These are phyloP conservation scores for Phalacrocorax brasilianus DNA, from an alignment of 2,113 vertebrate genomes.

Conservation along the genomic window DNA sequence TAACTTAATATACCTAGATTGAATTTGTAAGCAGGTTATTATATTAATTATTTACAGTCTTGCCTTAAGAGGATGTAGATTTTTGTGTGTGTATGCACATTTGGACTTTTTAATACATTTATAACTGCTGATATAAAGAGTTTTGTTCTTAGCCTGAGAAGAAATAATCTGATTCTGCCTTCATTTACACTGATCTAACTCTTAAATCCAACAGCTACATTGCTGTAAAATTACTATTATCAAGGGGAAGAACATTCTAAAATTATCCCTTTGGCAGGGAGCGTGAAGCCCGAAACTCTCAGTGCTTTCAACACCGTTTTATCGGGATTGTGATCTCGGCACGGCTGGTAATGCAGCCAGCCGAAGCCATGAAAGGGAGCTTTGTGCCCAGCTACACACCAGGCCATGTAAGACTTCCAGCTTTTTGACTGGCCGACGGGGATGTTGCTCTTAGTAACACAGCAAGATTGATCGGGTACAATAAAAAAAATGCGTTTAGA, in stretches of 20 bases:
- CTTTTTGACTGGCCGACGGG: background rate
- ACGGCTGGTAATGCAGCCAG: background rate
- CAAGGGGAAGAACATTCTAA: conserved; percentile 61
- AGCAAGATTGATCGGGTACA: conserved; percentile 27
- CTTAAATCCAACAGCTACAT: conserved; percentile 43
- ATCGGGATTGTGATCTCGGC: conserved; percentile 30
- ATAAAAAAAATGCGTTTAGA: background rate
- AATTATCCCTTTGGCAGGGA: conserved; percentile 44
- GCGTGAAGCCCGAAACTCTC: conserved; percentile 26
- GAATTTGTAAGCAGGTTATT: conserved; percentile 11
- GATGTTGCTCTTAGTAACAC: conserved; percentile 38
- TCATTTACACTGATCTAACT: conserved; percentile 38
- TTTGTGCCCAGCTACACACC: conserved; percentile 33
- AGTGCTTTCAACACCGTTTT: conserved; percentile 42
- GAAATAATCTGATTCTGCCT: conserved; percentile 32
- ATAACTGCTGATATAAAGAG: conserved; percentile 41
- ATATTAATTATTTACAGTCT: conserved; percentile 54
- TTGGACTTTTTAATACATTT: background rate
- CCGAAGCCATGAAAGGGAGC: conserved; percentile 26
- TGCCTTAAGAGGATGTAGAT: conserved; percentile 13
- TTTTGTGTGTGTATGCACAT: conserved; percentile 17
- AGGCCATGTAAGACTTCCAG: conserved; percentile 6
- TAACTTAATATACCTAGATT: background rate
- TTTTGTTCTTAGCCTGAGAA: conserved; percentile 27
- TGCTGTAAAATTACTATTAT: conserved; percentile 61